Evolutionary conservation across 2,113 vertebrate genomes (phyloP), one percentile per base, ranked within the genome.

Genomic region (Gymnobelideus leadbeateri): DNA sequence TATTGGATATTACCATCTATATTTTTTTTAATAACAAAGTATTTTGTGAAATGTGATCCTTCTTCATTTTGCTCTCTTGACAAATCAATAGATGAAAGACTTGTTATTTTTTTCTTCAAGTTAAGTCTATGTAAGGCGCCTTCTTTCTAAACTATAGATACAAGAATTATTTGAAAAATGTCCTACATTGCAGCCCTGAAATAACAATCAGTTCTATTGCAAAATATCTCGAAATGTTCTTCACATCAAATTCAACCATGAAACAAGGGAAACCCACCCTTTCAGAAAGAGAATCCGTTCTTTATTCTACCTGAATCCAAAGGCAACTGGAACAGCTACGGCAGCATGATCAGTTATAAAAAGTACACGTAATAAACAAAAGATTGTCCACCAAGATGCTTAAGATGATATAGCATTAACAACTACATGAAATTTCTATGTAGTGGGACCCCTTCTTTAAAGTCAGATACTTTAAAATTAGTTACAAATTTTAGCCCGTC

Each of bases 11-110:
- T 96, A 99, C 91, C 97, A 98, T 0, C 97, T 98, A 96, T 43
- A 97, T 96, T 95, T 97, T n/a, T 98, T 97, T 96, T 91, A 98
- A 98, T 98, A 43, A 98, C 96, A 98, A 97, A 98, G 97, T 98
- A 97, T 92, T 97, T 94, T 98, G 98, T 93, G 97, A 98, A 98
- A 98, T 53, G 96, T 14, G 90, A 98, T 94, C 91, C 98, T 97
- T 97, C 95, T 96, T 97, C 97, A 98, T 90, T 97, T 89, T 94
- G 95, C 61, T 93, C 55, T 97, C 95, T 93, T 68, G 91, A 89
- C 95, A 97, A 61, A 97, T n/a, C 93, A 97, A 43, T 53, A 93
- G 92, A 52, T 90, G 94, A 90, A 68, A 5, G 57, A 91, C 10
- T 92, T 93, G 93, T 96, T 37, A 93, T 90, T 97, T 95, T 77